Percentiles rank a stretch among this genome's conserved stretches.
Evolutionary conservation across 2,888 invertebrate genomes (phyloP).

Genomic region (Cloeon dipterum): DNA sequence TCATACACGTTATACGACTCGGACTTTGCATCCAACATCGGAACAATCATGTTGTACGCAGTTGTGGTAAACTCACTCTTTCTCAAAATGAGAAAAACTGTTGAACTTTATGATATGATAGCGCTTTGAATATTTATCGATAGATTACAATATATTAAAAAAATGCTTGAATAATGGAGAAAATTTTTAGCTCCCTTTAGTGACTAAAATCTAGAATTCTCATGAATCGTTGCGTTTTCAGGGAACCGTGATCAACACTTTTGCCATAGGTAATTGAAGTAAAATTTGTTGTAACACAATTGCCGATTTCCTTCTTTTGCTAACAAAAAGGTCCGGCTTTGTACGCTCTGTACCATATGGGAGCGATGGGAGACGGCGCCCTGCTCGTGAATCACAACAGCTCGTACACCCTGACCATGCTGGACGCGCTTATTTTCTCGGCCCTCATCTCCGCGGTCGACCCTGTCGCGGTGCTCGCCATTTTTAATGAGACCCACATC

Average conservation of each 20-base stretch:
- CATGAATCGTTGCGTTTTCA: background rate
- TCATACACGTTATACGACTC: slow-evolving; percentile 32
- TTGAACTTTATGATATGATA: background rate
- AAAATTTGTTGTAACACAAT: background rate
- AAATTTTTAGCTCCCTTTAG: too few species aligned
- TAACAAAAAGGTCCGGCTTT: background rate
- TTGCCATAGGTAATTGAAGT: slow-evolving; percentile 11
- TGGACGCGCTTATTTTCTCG: slow-evolving; percentile 19
- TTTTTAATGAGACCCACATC: slow-evolving; percentile 30
- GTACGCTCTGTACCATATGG: background rate
- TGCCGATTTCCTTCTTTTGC: too few species aligned
- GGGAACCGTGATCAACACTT: slow-evolving; percentile 25
- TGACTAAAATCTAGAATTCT: too few species aligned
- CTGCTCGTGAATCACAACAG: too few species aligned
- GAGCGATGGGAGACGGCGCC: background rate
- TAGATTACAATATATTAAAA: too few species aligned
- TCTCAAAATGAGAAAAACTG: too few species aligned
- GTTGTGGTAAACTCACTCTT: slow-evolving; percentile 15
- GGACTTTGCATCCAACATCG: slow-evolving; percentile 32
- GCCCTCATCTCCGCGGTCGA: slow-evolving; percentile 28
- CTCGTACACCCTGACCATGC: slow-evolving; percentile 7
- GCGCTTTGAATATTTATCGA: too few species aligned
- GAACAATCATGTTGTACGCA: slow-evolving; percentile 27
- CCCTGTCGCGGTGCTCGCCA: slow-evolving; percentile 28
- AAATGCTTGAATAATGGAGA: too few species aligned